phyloP scores from a whole-genome alignment of 2,113 vertebrate species.

The Mirza zaza region DNA sequence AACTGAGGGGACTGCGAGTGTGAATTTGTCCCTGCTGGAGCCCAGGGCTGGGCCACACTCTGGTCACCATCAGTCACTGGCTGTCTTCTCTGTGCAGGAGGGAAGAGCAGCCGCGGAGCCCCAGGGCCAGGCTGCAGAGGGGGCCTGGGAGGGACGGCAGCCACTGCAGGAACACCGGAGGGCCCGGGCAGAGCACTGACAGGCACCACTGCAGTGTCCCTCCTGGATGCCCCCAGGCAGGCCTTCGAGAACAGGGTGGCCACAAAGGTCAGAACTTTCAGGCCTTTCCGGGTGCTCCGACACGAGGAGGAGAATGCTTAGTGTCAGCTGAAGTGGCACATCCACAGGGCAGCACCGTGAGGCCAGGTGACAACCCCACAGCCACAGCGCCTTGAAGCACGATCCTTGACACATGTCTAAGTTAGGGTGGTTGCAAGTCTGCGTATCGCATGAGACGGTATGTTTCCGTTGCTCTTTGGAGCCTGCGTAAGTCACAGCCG shows the following conservation, averaged over 20 bases:
- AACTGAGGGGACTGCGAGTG: neutral
- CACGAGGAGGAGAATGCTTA: fast-evolving
- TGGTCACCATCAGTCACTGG: neutral
- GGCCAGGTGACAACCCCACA: fast-evolving
- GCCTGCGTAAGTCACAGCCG: fast-evolving
- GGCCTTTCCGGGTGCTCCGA: too few species aligned
- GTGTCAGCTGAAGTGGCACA: fast-evolving
- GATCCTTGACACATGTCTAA: too few species aligned
- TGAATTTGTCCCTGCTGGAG: neutral
- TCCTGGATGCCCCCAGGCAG: fast-evolving
- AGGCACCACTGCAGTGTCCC: fast-evolving
- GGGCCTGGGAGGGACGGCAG: fast-evolving
- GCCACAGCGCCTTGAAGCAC: neutral
- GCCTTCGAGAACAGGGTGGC: too few species aligned
- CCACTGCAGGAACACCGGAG: fast-evolving
- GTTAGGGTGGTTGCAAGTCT: neutral
- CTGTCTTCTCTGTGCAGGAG: neutral
- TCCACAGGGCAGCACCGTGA: fast-evolving
- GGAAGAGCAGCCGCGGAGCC: neutral
- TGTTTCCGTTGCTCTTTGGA: neutral
- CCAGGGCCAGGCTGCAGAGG: neutral
- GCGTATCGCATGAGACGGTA: fast-evolving
- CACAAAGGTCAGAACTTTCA: too few species aligned
- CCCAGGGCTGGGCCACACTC: fast-evolving
- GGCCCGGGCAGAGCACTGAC: neutral